Evolutionary conservation across 1,140 invertebrate species (phyloP).

Genomic region (Argopecten irradians): DNA sequence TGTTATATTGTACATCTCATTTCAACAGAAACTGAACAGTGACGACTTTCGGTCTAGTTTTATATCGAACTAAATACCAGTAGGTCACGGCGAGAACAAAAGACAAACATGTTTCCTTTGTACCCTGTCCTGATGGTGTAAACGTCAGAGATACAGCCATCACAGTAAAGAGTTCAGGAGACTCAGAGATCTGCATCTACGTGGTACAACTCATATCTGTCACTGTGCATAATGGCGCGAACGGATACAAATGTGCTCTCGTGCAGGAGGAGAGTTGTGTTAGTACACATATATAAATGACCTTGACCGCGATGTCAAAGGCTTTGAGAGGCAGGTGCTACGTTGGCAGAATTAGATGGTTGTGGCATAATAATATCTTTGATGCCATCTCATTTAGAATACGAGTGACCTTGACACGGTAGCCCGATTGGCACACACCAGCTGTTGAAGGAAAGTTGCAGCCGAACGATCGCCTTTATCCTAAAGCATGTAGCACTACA

Average conservation of each 20-base stretch:
- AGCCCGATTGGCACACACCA: neutral
- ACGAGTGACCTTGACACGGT: neutral
- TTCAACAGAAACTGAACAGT: neutral
- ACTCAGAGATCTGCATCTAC: neutral
- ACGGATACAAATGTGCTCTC: neutral
- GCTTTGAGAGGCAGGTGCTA: neutral
- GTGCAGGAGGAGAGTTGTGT: neutral
- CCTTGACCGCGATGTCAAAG: neutral
- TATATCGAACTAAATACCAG: neutral
- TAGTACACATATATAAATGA: neutral
- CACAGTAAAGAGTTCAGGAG: neutral
- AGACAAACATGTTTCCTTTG: neutral
- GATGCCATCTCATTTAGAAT: neutral
- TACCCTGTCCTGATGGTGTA: neutral
- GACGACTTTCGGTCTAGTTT: neutral
- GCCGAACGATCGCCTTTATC: no score
- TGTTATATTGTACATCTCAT: neutral
- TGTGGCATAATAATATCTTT: neutral
- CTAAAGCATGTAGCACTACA: no score
- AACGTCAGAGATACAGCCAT: neutral
- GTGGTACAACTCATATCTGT: neutral
- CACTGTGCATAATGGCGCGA: neutral
- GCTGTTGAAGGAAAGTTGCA: neutral
- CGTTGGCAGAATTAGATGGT: neutral
- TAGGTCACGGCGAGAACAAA: neutral